phyloP scores from a whole-genome alignment of 2,888 invertebrate species.

The Rhogogaster chlorosoma region DNA sequence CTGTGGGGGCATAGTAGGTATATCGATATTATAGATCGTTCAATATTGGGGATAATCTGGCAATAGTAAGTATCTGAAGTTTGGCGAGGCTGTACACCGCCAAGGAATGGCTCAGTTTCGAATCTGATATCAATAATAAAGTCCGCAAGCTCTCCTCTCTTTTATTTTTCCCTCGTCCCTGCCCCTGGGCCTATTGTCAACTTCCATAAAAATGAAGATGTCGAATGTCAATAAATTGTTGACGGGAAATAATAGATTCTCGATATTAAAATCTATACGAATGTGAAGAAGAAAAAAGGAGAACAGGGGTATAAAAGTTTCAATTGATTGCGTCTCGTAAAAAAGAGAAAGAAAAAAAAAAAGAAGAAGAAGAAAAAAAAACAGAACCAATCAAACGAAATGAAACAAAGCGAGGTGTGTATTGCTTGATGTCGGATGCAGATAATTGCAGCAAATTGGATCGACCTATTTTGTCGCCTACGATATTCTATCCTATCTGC shows the following conservation, averaged over 20 bases:
- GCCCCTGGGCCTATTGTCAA: neutral
- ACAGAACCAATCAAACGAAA: neutral
- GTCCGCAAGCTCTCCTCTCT: neutral
- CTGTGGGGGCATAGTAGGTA: neutral
- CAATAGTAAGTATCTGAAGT: constrained; percentile 17
- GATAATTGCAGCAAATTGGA: constrained; percentile 31
- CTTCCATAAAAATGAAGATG: neutral
- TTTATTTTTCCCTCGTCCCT: neutral
- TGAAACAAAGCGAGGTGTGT: constrained; percentile 1
- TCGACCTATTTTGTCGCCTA: neutral
- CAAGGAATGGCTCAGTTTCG: constrained; percentile 5
- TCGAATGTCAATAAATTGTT: constrained; percentile 1
- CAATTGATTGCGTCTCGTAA: neutral
- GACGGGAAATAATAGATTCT: constrained; percentile 7
- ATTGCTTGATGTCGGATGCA: constrained; percentile 3
- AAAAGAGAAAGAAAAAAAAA: too few relatives aligned
- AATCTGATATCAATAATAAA: constrained; percentile 23
- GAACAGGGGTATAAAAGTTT: neutral
- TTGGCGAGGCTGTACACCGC: constrained; percentile 3
- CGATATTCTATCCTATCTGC: neutral
- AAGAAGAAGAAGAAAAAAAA: neutral
- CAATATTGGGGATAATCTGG: constrained; percentile 37
- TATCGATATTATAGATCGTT: constrained; percentile 10
- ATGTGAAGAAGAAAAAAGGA: neutral
- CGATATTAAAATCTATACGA: neutral